Conservation (phyloP, 1,140 invertebrate species). For the Elymnias hypermnestra region DNA sequence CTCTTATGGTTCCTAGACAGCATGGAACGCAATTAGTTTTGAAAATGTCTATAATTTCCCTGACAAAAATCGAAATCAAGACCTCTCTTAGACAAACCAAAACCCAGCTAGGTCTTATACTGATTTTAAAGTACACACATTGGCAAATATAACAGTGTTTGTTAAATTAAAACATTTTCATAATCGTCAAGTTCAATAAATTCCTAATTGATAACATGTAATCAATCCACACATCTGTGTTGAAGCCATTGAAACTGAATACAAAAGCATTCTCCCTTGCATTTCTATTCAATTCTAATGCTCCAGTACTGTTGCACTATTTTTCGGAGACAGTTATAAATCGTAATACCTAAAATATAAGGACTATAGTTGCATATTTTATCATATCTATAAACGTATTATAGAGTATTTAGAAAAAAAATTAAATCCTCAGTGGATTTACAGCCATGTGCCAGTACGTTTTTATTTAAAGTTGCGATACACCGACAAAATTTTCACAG, state of each 20-base stretch:
- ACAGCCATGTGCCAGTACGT: not conserved
- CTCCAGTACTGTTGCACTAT: slow-evolving; percentile 1
- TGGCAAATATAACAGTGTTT: too few species aligned
- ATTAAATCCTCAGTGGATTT: slow-evolving; percentile 8
- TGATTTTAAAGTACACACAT: too few species aligned
- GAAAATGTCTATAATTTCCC: too few species aligned
- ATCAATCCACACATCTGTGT: slow-evolving; percentile 22
- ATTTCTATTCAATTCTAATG: slow-evolving; percentile 12
- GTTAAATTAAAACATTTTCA: not conserved
- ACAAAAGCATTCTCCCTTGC: slow-evolving; percentile 18
- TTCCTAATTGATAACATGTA: slow-evolving; percentile 24
- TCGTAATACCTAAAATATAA: slow-evolving; percentile 8
- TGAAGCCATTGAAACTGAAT: slow-evolving; percentile 11
- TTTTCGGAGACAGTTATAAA: not conserved
- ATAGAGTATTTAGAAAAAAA: slow-evolving; percentile 20
- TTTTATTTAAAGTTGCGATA: not conserved
- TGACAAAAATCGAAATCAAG: too few species aligned
- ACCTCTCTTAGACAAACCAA: too few species aligned
- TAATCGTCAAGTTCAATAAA: slow-evolving; percentile 1
- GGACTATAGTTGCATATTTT: not conserved
- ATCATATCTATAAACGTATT: slow-evolving; percentile 1
- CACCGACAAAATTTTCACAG: not conserved
- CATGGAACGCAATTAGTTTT: too few species aligned
- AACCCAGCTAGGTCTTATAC: too few species aligned
- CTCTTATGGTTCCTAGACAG: too few species aligned